These are phyloP conservation scores for Peromyscus maniculatus DNA, from an alignment of 2,113 vertebrate species.

Conservation along the genomic window DNA sequence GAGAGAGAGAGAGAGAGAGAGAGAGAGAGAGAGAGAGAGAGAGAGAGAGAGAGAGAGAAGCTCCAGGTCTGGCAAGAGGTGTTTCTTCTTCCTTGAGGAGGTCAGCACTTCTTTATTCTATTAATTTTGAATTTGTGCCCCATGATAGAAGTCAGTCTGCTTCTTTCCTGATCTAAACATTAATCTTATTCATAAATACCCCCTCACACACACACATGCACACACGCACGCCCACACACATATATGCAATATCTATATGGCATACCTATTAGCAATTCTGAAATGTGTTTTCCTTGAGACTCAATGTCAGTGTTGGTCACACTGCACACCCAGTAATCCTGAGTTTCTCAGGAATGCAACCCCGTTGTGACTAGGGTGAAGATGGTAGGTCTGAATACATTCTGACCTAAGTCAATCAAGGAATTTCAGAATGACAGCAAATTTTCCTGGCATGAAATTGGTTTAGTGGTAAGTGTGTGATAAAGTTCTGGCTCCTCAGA, in stretches of 20 bases:
- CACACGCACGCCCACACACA: too few relatives aligned
- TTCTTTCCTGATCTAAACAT: background rate
- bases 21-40: background rate
- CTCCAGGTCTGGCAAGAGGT: background rate
- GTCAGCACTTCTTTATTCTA: background rate
- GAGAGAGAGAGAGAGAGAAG: background rate
- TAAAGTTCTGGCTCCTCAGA: background rate
- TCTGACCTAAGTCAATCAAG: background rate
- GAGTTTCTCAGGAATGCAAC: background rate
- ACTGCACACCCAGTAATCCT: background rate
- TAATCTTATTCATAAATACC: background rate
- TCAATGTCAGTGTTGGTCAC: background rate
- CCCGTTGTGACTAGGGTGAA: background rate
- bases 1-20: background rate
- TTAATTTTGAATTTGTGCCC: background rate
- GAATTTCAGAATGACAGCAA: background rate
- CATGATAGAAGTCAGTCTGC: background rate
- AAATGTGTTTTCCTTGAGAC: slow-evolving; percentile 26
- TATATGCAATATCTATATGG: background rate
- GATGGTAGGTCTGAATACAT: background rate
- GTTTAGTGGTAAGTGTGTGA: background rate
- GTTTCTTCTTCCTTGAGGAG: background rate
- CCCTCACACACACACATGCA: too few relatives aligned
- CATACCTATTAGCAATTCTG: background rate
- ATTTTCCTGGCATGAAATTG: background rate